Percentiles rank a stretch among this genome's conserved stretches.
Conservation (phyloP, 1,140 invertebrate species). For the Hestina assimilis region DNA sequence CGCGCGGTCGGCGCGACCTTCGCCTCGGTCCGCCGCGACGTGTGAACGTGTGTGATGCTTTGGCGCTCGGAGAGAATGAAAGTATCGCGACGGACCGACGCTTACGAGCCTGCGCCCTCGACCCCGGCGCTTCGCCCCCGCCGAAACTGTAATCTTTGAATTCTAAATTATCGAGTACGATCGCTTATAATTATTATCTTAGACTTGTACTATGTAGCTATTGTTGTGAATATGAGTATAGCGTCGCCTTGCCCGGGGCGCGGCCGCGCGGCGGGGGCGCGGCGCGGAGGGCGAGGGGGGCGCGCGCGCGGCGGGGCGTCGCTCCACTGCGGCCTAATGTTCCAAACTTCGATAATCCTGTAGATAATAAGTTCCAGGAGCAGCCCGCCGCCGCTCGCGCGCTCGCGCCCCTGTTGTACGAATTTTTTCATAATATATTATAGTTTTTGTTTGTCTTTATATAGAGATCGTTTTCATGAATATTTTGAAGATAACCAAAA, state of each 20-base stretch:
- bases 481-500: conserved; percentile 76
- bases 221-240: conserved; percentile 51
- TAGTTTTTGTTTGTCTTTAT: conserved; percentile 76
- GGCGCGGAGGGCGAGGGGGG: conserved; percentile 22
- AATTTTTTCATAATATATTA: conserved; percentile 77
- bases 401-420: conserved; percentile 58
- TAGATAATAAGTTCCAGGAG: conserved; percentile 45
- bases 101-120: conserved; percentile 18
- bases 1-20: neutral
- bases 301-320: conserved; percentile 16
- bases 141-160: conserved; percentile 54
- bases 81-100: conserved; percentile 30
- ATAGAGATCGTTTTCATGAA: conserved; percentile 70
- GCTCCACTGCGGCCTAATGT: conserved; percentile 28
- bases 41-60: conserved; percentile 15
- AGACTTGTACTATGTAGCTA: conserved; percentile 65
- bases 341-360: conserved; percentile 40
- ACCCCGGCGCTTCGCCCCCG: conserved; percentile 36
- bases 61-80: conserved; percentile 16
- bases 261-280: conserved; percentile 26
- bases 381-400: conserved; percentile 43
- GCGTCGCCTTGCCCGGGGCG: conserved; percentile 8
- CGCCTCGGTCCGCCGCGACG: conserved; percentile 20
- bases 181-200: conserved; percentile 67
- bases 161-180: conserved; percentile 62